These are phyloP conservation scores for Mobula hypostoma DNA, from an alignment of 2,113 vertebrate genomes.

Conservation along the genomic window DNA sequence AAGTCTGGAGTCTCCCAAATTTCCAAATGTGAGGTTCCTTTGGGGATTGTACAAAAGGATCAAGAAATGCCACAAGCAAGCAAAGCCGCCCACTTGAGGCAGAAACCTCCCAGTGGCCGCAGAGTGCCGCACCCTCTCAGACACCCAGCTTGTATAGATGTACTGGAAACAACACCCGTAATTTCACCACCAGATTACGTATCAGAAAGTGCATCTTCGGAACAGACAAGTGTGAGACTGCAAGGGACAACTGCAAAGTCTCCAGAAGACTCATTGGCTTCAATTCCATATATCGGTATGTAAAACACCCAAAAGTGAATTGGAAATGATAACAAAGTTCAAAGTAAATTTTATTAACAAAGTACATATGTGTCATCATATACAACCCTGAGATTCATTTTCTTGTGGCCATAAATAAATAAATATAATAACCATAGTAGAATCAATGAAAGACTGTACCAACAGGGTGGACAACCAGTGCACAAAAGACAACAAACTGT, in stretches of 20 bases:
- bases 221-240: background rate
- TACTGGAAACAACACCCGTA: conserved; percentile 54
- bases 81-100: conserved; percentile 67
- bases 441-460: no score
- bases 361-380: no score
- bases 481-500: no score
- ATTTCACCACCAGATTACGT: background rate
- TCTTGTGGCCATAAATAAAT: no score
- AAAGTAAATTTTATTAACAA: no score
- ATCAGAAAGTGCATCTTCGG: background rate
- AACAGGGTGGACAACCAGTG: no score
- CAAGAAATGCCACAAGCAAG: conserved; percentile 5
- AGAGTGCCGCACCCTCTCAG: conserved; percentile 62
- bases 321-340: background rate
- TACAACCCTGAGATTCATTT: no score
- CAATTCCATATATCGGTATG: conserved; percentile 96
- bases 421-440: no score
- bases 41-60: background rate
- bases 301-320: background rate
- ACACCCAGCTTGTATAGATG: conserved; percentile 73
- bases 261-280: conserved; percentile 83
- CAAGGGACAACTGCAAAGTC: background rate
- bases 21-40: background rate
- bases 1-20: background rate
- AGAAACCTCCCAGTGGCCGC: conserved; percentile 83